Evolutionary conservation across 2,888 invertebrate genomes (phyloP), one percentile per base, ranked within the genome.

Genomic region (Xanthia togata): DNA sequence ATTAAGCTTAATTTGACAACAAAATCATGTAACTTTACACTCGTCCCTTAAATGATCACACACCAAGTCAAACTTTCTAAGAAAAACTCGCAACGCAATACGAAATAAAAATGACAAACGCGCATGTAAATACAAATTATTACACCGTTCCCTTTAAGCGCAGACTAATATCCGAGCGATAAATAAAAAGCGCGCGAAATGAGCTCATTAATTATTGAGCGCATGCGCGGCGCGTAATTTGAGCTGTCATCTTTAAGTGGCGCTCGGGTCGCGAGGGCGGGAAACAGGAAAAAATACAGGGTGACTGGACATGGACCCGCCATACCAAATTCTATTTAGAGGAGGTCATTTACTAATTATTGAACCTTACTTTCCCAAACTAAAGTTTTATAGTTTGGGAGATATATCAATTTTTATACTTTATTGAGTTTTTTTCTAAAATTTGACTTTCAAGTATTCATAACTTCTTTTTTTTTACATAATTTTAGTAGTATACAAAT

Each of bases 131-230:
- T 70, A 84, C 84, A 86, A 87, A 85, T 87, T 86, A 89, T 89
- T 85, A 86, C 84, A 85, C 78, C 70, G 86, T 85, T 90, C 90
- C 87, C 78, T 91, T 91, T 91, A 87, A 89, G 85, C 87, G 77
- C 89, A 87, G 88, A 90, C 91, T 93, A 93, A 94, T 93, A 92
- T 90, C 89, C 89, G 79, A 89, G 89, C 90, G 92, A 94, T 95
- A 94, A 94, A 94, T 95, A 94, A 95, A 93, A 91, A 91, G 89
- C 91, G 92, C 92, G 93, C 93, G 92, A 95, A 95, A 95, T 93
- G 92, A 93, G 93, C 94, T 93, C 95, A 94, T 96, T 96, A 95
- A 93, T 95, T 92, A 90, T 86, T 76, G 67, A 77, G 85, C 88
- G 90, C 90, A 87, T 88, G 91, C 92, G 93, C 92, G 86, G 86